phyloP scores from a whole-genome alignment of 2,888 invertebrate species.

The Philhelius pedissequus region DNA sequence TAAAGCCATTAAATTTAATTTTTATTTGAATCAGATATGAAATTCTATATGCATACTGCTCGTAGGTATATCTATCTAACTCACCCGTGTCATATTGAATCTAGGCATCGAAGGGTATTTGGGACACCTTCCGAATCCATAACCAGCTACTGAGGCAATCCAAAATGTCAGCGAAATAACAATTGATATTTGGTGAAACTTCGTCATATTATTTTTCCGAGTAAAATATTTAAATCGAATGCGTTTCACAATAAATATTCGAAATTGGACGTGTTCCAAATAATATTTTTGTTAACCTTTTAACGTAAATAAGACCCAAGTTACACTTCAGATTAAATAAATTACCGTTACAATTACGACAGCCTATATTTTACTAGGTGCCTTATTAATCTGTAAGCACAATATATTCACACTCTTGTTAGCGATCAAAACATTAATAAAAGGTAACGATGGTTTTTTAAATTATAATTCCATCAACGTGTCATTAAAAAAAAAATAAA shows the following conservation, averaged over 20 bases:
- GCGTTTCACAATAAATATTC: constrained; percentile 45
- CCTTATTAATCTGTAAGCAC: constrained; percentile 12
- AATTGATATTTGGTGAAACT: constrained; percentile 57
- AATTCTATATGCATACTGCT: background rate
- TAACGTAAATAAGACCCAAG: background rate
- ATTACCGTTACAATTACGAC: constrained; percentile 13
- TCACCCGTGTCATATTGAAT: constrained; percentile 84
- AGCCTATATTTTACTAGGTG: background rate
- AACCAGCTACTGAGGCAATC: constrained; percentile 68
- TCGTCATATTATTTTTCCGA: constrained; percentile 28
- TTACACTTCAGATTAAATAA: constrained; percentile 2
- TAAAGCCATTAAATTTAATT: background rate
- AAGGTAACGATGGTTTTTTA: constrained; percentile 35
- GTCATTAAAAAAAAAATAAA: background rate
- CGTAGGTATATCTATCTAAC: constrained; percentile 73
- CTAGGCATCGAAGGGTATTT: constrained; percentile 83
- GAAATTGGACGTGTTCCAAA: constrained; percentile 49
- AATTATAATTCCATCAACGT: constrained; percentile 44
- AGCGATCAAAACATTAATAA: background rate
- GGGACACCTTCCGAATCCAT: constrained; percentile 85
- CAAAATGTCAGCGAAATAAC: constrained; percentile 57
- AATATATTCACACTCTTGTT: background rate
- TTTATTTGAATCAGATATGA: background rate
- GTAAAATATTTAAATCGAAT: constrained; percentile 23
- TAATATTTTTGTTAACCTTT: background rate